phyloP scores from a whole-genome alignment of 2,113 vertebrate genomes.

The Larimichthys crocea region DNA sequence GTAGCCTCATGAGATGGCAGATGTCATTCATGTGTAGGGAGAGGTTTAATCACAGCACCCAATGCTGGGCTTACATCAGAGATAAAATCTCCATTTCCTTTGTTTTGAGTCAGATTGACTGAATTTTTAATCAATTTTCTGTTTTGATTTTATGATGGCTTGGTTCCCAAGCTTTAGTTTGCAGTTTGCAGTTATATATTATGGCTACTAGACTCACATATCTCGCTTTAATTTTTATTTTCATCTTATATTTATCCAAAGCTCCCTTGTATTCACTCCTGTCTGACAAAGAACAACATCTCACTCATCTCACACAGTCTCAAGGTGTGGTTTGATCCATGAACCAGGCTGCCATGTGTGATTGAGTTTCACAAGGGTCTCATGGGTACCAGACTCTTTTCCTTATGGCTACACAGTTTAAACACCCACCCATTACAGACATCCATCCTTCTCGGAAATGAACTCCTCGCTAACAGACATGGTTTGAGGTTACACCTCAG shows the following conservation, averaged over 20 bases:
- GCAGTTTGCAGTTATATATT: background rate
- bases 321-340: constrained; percentile 83
- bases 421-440: constrained; percentile 75
- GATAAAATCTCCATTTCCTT: constrained; percentile 33
- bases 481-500: constrained; percentile 85
- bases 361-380: constrained; percentile 81
- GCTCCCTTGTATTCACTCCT: constrained; percentile 25
- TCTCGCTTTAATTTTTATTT: constrained; percentile 26
- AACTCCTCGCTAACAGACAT: constrained; percentile 74
- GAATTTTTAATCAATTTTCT: background rate
- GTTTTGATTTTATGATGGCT: background rate
- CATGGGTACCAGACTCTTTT: constrained; percentile 67
- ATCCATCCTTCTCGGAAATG: constrained; percentile 84
- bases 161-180: background rate
- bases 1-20: constrained; percentile 47
- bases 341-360: constrained; percentile 76
- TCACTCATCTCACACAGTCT: constrained; percentile 61
- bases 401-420: constrained; percentile 70
- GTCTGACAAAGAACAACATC: constrained; percentile 55
- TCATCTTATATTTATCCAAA: constrained; percentile 43
- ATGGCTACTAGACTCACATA: background rate
- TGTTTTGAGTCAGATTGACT: constrained; percentile 4
- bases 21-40: constrained; percentile 38
- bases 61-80: constrained; percentile 38
- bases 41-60: constrained; percentile 49